Evolutionary conservation across 2,113 vertebrate species (phyloP).

Genomic region (Anser brachyrhynchus): DNA sequence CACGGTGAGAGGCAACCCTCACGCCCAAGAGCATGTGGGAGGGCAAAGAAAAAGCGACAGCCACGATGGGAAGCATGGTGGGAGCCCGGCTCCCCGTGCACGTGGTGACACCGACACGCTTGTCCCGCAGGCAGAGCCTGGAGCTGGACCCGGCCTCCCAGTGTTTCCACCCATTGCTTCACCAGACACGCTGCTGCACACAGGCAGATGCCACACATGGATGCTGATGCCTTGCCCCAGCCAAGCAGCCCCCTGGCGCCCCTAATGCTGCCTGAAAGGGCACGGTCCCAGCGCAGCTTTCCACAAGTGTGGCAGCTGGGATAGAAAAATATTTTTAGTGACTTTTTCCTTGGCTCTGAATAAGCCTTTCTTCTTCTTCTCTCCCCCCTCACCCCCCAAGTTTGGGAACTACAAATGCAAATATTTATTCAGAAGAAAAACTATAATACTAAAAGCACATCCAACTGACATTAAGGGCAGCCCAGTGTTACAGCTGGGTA

Average conservation of each 20-base stretch:
- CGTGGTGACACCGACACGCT: accelerated
- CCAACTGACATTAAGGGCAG: constrained; percentile 50
- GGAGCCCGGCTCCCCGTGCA: accelerated
- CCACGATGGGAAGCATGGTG: not conserved
- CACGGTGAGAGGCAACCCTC: too few species aligned
- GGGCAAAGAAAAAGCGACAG: not conserved
- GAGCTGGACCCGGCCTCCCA: not conserved
- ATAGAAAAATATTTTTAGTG: constrained; percentile 66
- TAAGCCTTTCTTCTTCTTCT: constrained; percentile 36
- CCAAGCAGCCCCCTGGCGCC: not conserved
- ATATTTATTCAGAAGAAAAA: constrained; percentile 71
- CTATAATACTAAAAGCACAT: constrained; percentile 65
- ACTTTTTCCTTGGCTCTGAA: constrained; percentile 62
- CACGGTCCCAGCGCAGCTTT: not conserved
- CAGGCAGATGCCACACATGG: not conserved
- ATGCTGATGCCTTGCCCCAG: not conserved
- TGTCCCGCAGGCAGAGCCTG: not conserved
- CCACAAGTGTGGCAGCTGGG: not conserved
- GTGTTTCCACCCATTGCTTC: not conserved
- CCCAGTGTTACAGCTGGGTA: constrained; percentile 47
- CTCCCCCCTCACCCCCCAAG: accelerated
- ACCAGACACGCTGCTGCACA: not conserved
- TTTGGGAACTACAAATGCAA: constrained; percentile 63
- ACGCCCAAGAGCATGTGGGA: not conserved
- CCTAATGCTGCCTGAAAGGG: not conserved